Base-by-base conservation (phyloP, 2,113 vertebrate genomes). In the Coptodon rendalli region DNA sequence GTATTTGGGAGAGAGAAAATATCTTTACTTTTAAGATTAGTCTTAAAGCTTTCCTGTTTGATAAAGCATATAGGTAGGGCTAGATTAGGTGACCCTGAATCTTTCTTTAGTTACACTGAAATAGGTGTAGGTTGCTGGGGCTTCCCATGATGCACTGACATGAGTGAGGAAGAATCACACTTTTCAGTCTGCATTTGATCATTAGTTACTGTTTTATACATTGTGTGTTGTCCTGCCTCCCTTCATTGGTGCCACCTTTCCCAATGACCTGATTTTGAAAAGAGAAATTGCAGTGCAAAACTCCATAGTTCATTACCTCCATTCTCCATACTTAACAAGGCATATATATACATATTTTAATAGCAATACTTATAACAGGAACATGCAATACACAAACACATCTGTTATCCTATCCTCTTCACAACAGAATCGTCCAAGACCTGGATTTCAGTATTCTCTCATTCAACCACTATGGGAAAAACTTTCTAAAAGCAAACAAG, bases 391-490 rank as follows among this genome's bases (percentile, higher is more conserved):
- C 6, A 73, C 22, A 73, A 9, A 45, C 19, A 45, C 38, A 9
- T 71, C 66, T 43, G 13, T 45, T 45, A 71, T 71, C 5, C 24
- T 50, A 50, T 50, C 43, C 71, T 31, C 9, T 50, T 19, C 0
- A 29, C 12, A 22, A 14, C 84, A 99, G 98, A 90, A 94, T 98
- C 96, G 96, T 97, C 0, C 95, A 97, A 56, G 97, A 99, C 83
- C 86, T 99, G 95, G 98, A 99, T 84, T 24, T 98, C 63, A 96
- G 89, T 10, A 93, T 97, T 71, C 78, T 86, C 9, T 94, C 97
- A 5, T 99, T 99, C 81, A 93, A 96, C 19, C 96, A 96, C 2
- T 98, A 98, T 91, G 98, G 98, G 14, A 99, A 98, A 89, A 94
- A 96, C 11, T 95, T 98, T 68, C 97, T 97, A n/a, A 99, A 99